Evolutionary conservation across 2,888 invertebrate species (phyloP), one percentile per base, ranked within the genome.

Genomic region (Caenorhabditis auriculariae): DNA sequence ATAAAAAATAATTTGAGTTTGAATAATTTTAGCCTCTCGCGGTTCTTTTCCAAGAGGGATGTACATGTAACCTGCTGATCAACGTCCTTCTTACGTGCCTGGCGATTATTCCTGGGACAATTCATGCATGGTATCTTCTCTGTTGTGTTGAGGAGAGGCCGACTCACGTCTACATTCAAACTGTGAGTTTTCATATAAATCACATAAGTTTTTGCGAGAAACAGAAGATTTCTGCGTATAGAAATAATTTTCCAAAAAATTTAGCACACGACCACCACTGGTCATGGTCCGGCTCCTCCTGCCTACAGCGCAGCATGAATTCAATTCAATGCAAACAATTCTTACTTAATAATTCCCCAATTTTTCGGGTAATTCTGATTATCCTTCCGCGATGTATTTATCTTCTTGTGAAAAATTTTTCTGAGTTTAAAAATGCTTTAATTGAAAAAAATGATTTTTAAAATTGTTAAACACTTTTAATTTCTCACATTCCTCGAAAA

Each of bases 1-100:
- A 15, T 27, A 0, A 38, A 12, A 9, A 1, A 41, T 24, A 6
- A 15, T 27, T 5, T 12, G 19, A 17, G 23, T 4, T 17, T 23
- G 52, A 9, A n/a, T 23, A n/a, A 26, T 52, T 64, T 37, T 45
- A 65, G 64, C 65, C 65, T 38, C n/a, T 65, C 38, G 65, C 65
- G 23, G 60, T 65, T 4, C 53, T 65, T 37, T 53, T 65, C 26
- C 45, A 65, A 43, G 27, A 42, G 9, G 65, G 65, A 54, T 65
- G 65, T 26, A 57, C 45, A 6, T 49, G 49, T 12, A 54, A 65
- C 38, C 37, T 65, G 7, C 38, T 39, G 46, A 58, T 65, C 44
- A 60, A 60, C 50, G 21, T 60, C 26, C 47, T 60, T 19, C 58
- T 65, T 42, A 58, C 60, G 3, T 24, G 26, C 12, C 55, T 65